A percentile compares a stretch with the other conserved stretches of the same genome.
Conservation (phyloP, 2,113 vertebrate genomes). For the Clarias batrachus region DNA sequence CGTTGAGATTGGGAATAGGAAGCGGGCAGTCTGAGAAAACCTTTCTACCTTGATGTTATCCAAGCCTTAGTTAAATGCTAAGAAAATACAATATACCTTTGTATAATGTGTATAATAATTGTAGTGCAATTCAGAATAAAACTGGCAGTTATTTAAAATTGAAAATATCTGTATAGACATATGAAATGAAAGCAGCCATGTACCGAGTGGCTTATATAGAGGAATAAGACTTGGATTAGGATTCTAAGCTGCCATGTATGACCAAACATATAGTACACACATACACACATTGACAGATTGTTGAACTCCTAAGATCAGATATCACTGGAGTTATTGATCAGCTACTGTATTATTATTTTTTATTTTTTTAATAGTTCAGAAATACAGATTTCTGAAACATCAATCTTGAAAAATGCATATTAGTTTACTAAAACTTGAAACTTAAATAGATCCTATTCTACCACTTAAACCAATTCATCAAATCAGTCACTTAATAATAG, state of each 20-base stretch:
- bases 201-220: slow-evolving; percentile 62
- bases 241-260: slow-evolving; percentile 69
- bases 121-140: background rate
- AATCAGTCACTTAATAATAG: background rate
- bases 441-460: background rate
- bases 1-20: too few relatives aligned
- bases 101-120: background rate
- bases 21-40: too few relatives aligned
- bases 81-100: too few relatives aligned
- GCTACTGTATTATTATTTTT: too few relatives aligned
- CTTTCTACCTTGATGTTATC: too few relatives aligned
- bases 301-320: slow-evolving; percentile 47
- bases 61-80: too few relatives aligned
- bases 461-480: background rate
- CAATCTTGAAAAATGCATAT: background rate
- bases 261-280: slow-evolving; percentile 56
- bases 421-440: background rate
- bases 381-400: background rate
- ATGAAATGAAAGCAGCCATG: background rate
- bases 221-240: slow-evolving; percentile 57
- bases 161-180: background rate
- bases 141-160: background rate
- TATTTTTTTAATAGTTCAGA: too few relatives aligned
- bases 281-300: slow-evolving; percentile 39
- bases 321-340: background rate